Percentiles rank a stretch among this genome's conserved stretches.
phyloP scores from a whole-genome alignment of 2,888 invertebrate species.

The Trichopoda pennipes region DNA sequence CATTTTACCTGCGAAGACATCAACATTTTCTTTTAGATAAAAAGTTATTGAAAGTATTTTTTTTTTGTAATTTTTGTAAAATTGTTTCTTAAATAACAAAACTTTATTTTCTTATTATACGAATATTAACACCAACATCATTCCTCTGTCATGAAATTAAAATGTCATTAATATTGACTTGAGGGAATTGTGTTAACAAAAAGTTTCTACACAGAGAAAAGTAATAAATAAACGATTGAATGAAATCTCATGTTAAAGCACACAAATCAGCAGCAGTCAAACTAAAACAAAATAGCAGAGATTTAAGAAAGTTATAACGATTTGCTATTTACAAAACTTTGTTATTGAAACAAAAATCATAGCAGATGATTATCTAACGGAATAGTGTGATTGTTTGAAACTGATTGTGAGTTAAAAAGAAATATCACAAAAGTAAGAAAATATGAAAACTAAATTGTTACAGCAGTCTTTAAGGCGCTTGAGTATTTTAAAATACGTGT shows the following conservation, averaged over 20 bases:
- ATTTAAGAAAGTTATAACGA: background rate
- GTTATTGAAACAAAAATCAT: background rate
- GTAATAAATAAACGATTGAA: background rate
- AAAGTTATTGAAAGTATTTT: constrained; percentile 1
- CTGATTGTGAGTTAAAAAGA: background rate
- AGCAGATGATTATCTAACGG: background rate
- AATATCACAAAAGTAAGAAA: background rate
- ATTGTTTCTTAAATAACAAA: no score
- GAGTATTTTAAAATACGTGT: background rate
- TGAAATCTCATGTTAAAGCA: background rate
- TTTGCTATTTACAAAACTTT: background rate
- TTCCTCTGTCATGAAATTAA: background rate
- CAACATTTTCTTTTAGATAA: background rate
- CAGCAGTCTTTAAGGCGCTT: constrained; percentile 26
- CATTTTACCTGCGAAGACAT: constrained; percentile 31
- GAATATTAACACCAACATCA: no score
- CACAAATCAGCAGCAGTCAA: background rate
- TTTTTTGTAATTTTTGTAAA: constrained; percentile 3
- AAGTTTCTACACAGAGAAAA: background rate
- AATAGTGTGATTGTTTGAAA: background rate
- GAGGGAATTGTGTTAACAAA: background rate
- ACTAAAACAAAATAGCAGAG: background rate
- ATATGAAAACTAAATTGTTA: background rate
- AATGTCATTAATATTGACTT: background rate
- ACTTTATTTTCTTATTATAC: no score